Evolutionary conservation across 2,888 invertebrate genomes (phyloP).

Genomic region (Hydropsyche betteni): DNA sequence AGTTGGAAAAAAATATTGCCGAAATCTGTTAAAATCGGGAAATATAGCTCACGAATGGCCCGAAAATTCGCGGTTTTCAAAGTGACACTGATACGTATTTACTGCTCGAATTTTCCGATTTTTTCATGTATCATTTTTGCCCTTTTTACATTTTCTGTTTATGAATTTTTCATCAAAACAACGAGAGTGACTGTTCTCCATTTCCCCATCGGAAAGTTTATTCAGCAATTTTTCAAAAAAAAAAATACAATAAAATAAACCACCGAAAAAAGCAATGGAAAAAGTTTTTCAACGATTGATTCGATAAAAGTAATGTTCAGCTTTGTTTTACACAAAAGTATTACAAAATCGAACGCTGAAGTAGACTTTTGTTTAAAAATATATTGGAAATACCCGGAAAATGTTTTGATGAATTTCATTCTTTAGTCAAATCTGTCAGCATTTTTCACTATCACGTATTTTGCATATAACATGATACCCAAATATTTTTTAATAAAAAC

Average conservation of each 20-base stretch:
- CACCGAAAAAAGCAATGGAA: slow-evolving; percentile 17
- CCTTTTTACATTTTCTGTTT: no score
- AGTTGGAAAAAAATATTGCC: not conserved
- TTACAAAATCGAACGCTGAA: no score
- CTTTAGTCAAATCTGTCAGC: no score
- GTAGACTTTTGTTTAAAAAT: no score
- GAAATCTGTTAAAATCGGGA: not conserved
- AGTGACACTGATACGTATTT: slow-evolving; percentile 50
- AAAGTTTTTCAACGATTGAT: slow-evolving; percentile 25
- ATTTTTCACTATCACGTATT: no score
- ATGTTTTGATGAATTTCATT: no score
- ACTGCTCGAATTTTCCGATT: slow-evolving; percentile 34
- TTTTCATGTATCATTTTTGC: no score
- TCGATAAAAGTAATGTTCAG: no score
- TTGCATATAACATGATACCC: no score
- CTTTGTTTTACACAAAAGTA: no score
- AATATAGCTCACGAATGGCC: not conserved
- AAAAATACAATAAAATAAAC: not conserved
- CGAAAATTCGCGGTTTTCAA: not conserved
- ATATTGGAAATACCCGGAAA: no score
- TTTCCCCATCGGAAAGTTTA: slow-evolving; percentile 13
- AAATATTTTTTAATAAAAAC: no score
- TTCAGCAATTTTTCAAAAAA: not conserved
- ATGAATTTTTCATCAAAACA: slow-evolving; percentile 23
- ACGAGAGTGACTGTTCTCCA: slow-evolving; percentile 32